Conservation (phyloP, 2,888 invertebrate genomes). For the Drosophila monieri region DNA sequence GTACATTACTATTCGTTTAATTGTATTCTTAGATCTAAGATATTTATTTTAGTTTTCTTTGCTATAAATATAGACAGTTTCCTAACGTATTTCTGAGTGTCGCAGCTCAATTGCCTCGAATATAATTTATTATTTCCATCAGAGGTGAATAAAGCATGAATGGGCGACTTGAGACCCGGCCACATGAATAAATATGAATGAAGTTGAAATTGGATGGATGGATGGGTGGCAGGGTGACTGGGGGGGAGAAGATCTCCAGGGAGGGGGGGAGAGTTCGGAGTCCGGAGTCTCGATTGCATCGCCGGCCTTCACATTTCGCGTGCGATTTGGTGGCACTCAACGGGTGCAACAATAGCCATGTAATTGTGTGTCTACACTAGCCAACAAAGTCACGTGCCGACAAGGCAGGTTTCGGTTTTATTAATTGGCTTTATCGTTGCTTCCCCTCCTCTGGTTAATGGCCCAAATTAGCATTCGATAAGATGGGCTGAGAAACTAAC, state of each 20-base stretch:
- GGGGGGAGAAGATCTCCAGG: not conserved
- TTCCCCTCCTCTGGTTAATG: conserved; percentile 8
- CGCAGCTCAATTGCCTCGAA: conserved; percentile 15
- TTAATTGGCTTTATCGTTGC: conserved; percentile 21
- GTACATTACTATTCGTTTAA: not conserved
- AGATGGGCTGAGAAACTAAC: conserved; percentile 37
- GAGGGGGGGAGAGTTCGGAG: conserved; percentile 5
- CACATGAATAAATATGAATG: conserved; percentile 50
- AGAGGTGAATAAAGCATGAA: conserved; percentile 38
- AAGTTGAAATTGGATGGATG: conserved; percentile 25
- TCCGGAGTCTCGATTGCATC: conserved; percentile 31
- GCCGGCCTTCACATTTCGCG: conserved; percentile 74
- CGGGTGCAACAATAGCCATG: conserved; percentile 62
- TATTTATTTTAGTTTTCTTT: not conserved
- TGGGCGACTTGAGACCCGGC: conserved; percentile 21
- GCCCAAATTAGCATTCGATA: conserved; percentile 25
- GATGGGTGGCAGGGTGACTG: not conserved
- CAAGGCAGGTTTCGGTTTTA: conserved; percentile 12
- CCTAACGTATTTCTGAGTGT: not conserved
- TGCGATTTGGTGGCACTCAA: conserved; percentile 45
- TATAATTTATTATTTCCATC: conserved; percentile 35
- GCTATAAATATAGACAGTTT: not conserved
- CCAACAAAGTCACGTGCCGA: conserved; percentile 38
- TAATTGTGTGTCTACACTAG: conserved; percentile 55
- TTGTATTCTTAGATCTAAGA: not conserved